These are phyloP conservation scores for Thyatira batis DNA, from an alignment of 2,888 invertebrate species.

Conservation along the genomic window DNA sequence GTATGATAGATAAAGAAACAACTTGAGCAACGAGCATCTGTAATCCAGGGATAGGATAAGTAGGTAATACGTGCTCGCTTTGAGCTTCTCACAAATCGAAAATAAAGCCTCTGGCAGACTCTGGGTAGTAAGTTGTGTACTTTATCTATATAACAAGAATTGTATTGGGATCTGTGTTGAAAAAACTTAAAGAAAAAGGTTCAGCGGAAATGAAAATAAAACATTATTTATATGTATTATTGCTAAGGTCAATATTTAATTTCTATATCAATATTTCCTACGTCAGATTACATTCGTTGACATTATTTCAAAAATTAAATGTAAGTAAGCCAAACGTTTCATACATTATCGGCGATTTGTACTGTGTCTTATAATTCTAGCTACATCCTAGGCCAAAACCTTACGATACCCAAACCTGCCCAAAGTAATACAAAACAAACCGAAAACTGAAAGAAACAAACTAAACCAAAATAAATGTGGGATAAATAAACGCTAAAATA, in stretches of 20 bases:
- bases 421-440: slow-evolving; percentile 70
- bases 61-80: background rate
- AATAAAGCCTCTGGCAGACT: background rate
- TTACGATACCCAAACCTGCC: slow-evolving; percentile 83
- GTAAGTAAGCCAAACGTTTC: slow-evolving; percentile 79
- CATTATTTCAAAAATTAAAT: slow-evolving; percentile 78
- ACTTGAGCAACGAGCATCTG: background rate
- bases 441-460: slow-evolving; percentile 57
- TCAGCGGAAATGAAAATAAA: slow-evolving; percentile 47
- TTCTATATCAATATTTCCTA: slow-evolving; percentile 80
- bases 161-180: background rate
- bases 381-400: slow-evolving; percentile 83
- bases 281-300: slow-evolving; percentile 83
- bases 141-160: no score
- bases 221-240: slow-evolving; percentile 74
- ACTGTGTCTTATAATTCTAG: slow-evolving; percentile 81
- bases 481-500: slow-evolving; percentile 66
- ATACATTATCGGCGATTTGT: slow-evolving; percentile 79
- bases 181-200: background rate
- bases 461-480: slow-evolving; percentile 59
- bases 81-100: background rate
- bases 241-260: slow-evolving; percentile 83
- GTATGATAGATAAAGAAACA: background rate
- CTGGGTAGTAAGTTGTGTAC: background rate
- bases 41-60: background rate